phyloP scores from a whole-genome alignment of 2,113 vertebrate species.

The Python bivittatus region DNA sequence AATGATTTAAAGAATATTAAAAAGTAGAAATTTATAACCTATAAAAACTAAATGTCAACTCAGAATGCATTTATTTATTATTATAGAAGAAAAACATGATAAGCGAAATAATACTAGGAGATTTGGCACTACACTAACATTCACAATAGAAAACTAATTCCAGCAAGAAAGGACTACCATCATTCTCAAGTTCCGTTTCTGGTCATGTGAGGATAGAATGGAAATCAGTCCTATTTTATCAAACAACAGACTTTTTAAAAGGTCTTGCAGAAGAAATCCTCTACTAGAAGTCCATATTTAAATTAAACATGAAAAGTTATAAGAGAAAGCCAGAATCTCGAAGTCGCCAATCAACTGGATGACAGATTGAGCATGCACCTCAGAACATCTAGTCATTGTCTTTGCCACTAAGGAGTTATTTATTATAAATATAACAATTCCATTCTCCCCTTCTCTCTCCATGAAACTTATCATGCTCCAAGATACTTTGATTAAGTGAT shows the following conservation, averaged over 20 bases:
- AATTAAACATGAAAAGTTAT: background rate
- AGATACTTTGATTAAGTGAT: background rate
- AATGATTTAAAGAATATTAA: conserved; percentile 48
- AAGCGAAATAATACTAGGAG: background rate
- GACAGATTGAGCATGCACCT: background rate
- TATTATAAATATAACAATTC: background rate
- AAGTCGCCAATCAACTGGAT: background rate
- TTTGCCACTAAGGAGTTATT: too few species aligned
- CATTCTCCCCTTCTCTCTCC: background rate
- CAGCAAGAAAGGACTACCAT: conserved; percentile 18
- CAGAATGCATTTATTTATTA: conserved; percentile 27
- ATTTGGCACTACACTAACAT: conserved; percentile 39
- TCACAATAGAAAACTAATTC: background rate
- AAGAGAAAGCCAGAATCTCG: background rate
- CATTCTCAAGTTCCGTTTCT: background rate
- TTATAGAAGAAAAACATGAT: conserved; percentile 44
- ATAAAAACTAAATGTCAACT: conserved; percentile 54
- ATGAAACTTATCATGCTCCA: background rate
- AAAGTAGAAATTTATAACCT: conserved; percentile 58
- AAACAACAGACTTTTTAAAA: background rate
- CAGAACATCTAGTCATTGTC: too few species aligned
- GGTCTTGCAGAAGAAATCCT: background rate
- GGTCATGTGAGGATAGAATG: background rate
- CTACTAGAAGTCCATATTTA: background rate
- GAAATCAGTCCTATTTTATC: background rate